These are phyloP conservation scores for Steinernema carpocapsae DNA, from an alignment of 2,888 invertebrate genomes.

Conservation along the genomic window DNA sequence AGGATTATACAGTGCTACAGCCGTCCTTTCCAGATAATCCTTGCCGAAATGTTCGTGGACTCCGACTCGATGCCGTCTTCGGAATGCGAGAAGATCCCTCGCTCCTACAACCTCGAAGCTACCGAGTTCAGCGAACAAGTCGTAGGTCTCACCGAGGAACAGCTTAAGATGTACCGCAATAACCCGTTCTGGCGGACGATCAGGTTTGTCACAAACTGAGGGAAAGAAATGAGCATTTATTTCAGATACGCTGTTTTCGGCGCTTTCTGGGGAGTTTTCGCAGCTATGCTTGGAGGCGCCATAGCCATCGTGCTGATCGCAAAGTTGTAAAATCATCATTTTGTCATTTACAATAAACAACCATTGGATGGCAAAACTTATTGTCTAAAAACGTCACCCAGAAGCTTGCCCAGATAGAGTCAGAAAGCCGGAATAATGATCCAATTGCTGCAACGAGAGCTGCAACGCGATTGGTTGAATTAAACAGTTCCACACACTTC, in stretches of 20 bases:
- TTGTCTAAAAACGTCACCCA: no score
- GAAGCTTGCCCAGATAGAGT: no score
- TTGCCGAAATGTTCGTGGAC: neutral
- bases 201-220: constrained; percentile 47
- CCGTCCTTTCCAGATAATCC: no score
- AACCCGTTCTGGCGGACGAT: constrained; percentile 96
- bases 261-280: constrained; percentile 90
- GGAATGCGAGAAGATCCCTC: constrained; percentile 37
- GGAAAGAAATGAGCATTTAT: neutral
- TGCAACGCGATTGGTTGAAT: no score
- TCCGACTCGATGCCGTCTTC: constrained; percentile 33
- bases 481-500: no score
- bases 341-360: no score
- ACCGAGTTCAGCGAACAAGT: constrained; percentile 72
- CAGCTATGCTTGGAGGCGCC: constrained; percentile 89
- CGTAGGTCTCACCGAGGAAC: constrained; percentile 92
- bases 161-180: constrained; percentile 90
- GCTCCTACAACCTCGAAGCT: constrained; percentile 41
- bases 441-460: no score
- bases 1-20: neutral
- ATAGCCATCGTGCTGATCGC: constrained; percentile 71
- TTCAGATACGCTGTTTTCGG: constrained; percentile 76
- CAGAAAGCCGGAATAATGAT: no score
- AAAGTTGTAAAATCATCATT: neutral
- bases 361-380: no score